phyloP scores from a whole-genome alignment of 2,113 vertebrate genomes.

The Cacatua alba region DNA sequence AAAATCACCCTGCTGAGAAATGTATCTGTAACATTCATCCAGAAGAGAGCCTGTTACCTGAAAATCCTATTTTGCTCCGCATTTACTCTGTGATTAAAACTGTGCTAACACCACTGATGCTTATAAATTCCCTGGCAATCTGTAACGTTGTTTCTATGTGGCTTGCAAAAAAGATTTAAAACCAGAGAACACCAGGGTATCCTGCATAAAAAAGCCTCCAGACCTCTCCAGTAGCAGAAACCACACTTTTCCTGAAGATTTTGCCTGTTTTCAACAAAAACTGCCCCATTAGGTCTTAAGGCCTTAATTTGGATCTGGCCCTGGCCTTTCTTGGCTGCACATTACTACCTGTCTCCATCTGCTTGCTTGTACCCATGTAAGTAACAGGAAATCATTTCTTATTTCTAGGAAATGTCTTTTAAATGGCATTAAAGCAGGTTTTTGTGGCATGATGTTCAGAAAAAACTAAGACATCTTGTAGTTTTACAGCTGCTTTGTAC shows the following conservation, averaged over 20 bases:
- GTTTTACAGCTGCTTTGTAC: background rate
- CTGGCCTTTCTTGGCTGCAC: background rate
- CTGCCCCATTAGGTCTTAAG: background rate
- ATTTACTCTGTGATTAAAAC: slow-evolving; percentile 2
- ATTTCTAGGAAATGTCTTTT: background rate
- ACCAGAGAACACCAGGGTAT: background rate
- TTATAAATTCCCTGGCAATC: background rate
- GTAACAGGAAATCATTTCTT: background rate
- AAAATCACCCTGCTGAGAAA: background rate
- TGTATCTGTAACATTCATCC: background rate
- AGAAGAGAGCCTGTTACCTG: background rate
- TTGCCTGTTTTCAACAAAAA: background rate
- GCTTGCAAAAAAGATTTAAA: background rate
- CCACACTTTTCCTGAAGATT: background rate
- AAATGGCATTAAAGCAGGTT: background rate
- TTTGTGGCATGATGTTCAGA: background rate
- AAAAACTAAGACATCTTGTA: background rate
- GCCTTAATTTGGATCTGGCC: background rate
- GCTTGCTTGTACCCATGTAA: background rate
- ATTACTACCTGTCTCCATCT: background rate
- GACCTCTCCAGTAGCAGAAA: background rate
- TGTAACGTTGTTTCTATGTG: background rate
- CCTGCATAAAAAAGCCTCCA: background rate
- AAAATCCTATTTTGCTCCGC: background rate
- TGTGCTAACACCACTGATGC: background rate